Percentiles rank a stretch among this genome's conserved stretches.
Conservation (phyloP, 2,113 vertebrate species). For the Cavia porcellus region DNA sequence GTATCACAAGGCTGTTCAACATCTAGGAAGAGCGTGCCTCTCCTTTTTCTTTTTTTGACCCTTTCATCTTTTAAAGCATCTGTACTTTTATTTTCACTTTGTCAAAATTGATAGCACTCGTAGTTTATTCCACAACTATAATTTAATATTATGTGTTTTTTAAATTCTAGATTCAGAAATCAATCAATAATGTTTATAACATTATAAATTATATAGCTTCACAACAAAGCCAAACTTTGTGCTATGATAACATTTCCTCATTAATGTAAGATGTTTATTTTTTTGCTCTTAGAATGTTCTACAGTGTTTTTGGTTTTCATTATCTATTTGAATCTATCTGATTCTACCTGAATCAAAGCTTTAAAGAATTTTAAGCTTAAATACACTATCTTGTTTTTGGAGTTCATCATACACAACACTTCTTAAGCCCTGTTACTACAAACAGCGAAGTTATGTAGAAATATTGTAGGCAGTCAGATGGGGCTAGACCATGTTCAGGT, state of each 20-base stretch:
- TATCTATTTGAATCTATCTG: background rate
- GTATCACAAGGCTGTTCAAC: background rate
- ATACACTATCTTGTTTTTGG: background rate
- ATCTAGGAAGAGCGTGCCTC: background rate
- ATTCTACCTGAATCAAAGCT: background rate
- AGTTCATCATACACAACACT: background rate
- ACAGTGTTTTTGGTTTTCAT: background rate
- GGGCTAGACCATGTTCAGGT: background rate
- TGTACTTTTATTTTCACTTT: background rate
- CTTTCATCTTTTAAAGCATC: constrained; percentile 44
- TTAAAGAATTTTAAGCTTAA: background rate
- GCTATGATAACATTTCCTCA: constrained; percentile 18
- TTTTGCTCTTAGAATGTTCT: background rate
- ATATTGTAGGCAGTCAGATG: background rate
- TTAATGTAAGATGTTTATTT: background rate
- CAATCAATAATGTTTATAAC: background rate
- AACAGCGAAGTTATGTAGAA: background rate
- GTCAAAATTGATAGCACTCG: background rate
- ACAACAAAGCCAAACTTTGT: background rate
- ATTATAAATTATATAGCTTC: constrained; percentile 16
- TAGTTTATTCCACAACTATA: constrained; percentile 1
- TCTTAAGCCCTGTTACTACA: background rate
- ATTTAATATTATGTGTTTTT: background rate
- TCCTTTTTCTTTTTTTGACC: background rate
- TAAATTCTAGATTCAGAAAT: constrained; percentile 40